phyloP scores from a whole-genome alignment of 2,888 invertebrate species.

The Ormyrus pomaceus region DNA sequence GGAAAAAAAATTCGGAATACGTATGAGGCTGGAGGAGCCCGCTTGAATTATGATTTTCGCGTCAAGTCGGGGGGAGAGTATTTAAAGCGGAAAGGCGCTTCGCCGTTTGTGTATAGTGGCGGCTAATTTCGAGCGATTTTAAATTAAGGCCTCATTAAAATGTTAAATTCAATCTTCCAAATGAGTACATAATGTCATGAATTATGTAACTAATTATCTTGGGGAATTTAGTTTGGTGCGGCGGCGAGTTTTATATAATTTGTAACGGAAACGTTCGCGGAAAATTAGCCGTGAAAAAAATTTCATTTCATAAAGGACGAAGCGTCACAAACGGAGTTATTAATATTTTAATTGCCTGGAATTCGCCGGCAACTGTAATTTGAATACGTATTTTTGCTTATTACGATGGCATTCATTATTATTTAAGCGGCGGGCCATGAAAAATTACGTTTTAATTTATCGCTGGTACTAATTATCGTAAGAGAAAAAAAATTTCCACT shows the following conservation, averaged over 20 bases:
- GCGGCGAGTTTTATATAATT: not conserved
- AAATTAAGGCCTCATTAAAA: not conserved
- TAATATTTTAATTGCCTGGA: conserved; percentile 7
- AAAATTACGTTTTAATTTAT: too few relatives aligned
- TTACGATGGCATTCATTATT: not conserved
- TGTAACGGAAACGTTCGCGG: not conserved
- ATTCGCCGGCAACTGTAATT: not conserved
- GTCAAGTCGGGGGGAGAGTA: too few relatives aligned
- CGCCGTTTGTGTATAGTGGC: too few relatives aligned
- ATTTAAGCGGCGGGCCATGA: too few relatives aligned
- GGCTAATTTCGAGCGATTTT: too few relatives aligned
- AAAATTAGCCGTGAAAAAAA: conserved; percentile 1
- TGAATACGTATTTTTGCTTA: not conserved
- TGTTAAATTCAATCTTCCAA: conserved; percentile 2
- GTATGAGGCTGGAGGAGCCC: not conserved
- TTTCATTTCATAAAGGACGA: not conserved
- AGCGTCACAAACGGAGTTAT: not conserved
- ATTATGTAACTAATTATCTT: conserved; percentile 19
- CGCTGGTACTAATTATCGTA: too few relatives aligned
- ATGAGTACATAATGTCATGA: not conserved
- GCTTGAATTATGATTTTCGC: not conserved
- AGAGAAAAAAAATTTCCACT: too few relatives aligned
- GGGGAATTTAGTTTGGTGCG: not conserved
- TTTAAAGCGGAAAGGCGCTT: too few relatives aligned
- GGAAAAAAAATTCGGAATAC: not conserved